Evolutionary conservation across 2,797 vertebrate genomes (phyloP), one percentile per base, ranked within the genome.

Genomic region (Cottoperca gobio): DNA sequence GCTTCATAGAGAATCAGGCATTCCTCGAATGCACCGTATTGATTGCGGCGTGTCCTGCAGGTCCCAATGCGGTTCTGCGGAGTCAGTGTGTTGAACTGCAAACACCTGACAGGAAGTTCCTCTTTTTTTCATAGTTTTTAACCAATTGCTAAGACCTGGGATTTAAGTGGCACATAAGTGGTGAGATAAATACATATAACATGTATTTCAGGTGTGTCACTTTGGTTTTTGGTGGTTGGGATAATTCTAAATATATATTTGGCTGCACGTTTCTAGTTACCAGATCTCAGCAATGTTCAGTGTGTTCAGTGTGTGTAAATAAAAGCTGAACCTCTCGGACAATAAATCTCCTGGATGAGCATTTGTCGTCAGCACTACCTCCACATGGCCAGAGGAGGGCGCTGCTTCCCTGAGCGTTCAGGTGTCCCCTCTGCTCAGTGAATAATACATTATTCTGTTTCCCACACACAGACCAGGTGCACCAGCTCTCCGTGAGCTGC

Each of bases 321-420:
- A 78, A 55, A 84, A 61, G 17, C 31, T 40, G 40, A 37, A 66
- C 19, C 35, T 52, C n/a, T 35, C 1, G 16, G 19, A 66, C 24
- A 5, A 48, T 23, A 19, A n/a, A 66, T 1, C 23, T 63, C 14
- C 12, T 11, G 31, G 3, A 52, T 2, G 10, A 63, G 6, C 5
- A 23, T 61, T 62, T 24, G 8, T 69, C 39, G 0, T 75, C 24
- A 26, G 45, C 23, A 63, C 31, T 45, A 45, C 19, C 67, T 13
- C 50, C 7, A 62, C 14, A 57, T 70, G 35, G 31, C 82, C 93
- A 92, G 57, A 39, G 66, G 94, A 72, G 86, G 92, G 90, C 23
- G 79, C 81, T 86, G 74, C 76, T 53, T 78, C 62, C 42, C 63
- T 37, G 31, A 78, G 31, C 66, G 26, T 76, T 68, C 40, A 59